These are phyloP conservation scores for Tachina fera DNA, from an alignment of 2,888 invertebrate genomes.

Conservation along the genomic window DNA sequence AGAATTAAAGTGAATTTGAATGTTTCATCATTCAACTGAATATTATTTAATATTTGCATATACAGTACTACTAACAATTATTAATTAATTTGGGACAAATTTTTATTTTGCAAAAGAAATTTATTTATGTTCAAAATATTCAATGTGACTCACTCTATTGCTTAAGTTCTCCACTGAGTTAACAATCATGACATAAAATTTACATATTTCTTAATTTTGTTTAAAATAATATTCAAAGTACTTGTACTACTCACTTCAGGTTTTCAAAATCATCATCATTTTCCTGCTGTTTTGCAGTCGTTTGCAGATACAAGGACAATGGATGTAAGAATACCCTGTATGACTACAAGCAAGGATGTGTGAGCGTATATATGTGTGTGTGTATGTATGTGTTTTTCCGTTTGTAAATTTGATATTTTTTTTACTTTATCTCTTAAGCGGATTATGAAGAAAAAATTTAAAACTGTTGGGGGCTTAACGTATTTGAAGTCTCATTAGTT, in stretches of 20 bases:
- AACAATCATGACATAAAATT: no score
- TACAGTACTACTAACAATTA: no score
- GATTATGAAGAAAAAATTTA: not conserved
- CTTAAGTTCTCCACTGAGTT: not conserved
- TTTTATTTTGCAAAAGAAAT: no score
- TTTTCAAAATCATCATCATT: no score
- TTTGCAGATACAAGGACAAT: not conserved
- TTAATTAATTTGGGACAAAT: no score
- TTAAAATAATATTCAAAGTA: no score
- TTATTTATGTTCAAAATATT: not conserved
- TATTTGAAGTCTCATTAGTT: not conserved
- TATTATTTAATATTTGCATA: no score
- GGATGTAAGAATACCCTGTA: not conserved
- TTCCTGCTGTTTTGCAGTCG: not conserved
- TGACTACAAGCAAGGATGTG: no score
- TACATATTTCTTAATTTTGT: no score
- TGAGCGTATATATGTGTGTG: not conserved
- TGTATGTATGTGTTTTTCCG: not conserved
- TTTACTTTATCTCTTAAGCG: not conserved
- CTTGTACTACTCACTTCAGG: no score
- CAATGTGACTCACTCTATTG: not conserved
- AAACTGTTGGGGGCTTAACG: not conserved
- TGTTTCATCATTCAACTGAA: no score
- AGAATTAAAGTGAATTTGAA: no score
- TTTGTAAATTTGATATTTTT: not conserved